Base-by-base conservation (phyloP, 1,140 invertebrate genomes). In the Eumaeus atala region DNA sequence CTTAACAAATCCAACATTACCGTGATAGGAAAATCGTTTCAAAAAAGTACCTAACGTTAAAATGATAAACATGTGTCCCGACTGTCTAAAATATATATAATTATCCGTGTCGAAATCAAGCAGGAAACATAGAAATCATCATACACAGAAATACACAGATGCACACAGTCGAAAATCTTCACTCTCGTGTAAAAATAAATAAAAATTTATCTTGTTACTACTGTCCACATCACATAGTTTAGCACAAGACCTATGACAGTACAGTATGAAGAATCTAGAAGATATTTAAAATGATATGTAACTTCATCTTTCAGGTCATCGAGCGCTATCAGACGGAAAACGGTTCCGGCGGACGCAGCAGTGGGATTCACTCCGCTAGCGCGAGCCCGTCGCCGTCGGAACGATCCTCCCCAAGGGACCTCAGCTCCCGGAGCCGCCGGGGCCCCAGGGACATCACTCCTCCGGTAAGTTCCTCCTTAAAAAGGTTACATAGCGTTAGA, bases 361-460 rank as follows among this genome's bases (percentile, higher is more conserved):
- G 87, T 60, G 87, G 87, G 7, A 87, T 88, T 48, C 87, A 88
- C 63, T 88, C 87, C 1, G 87, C 84, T 18, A 87, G 84, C 54
- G 84, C 87, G 28, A 88, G 87, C 51, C 87, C 87, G 7, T 82
- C 80, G 5, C 78, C 77, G 1, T 85, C 82, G 0, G 77, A 83
- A 42, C 57, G 75, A 1, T 84, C 83, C 0, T 77, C 80, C 0
- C 83, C 83, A 0, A 61, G 79, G 5, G 83, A 75, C 0, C 70
- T 74, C 7, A 56, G 76, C 59, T 73, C 77, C 3, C 66, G 77
- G 18, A 61, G 59, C 44, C 70, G 67, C 1, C 68, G 78, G 48
- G 77, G 84, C 11, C 70, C 67, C 3, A 70, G 78, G 47, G 77
- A 85, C 9, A 70, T 77, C 52, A 74, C 72, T 14, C 77, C 82